phyloP scores from a whole-genome alignment of 2,113 vertebrate genomes.

The Xiphophorus couchianus region DNA sequence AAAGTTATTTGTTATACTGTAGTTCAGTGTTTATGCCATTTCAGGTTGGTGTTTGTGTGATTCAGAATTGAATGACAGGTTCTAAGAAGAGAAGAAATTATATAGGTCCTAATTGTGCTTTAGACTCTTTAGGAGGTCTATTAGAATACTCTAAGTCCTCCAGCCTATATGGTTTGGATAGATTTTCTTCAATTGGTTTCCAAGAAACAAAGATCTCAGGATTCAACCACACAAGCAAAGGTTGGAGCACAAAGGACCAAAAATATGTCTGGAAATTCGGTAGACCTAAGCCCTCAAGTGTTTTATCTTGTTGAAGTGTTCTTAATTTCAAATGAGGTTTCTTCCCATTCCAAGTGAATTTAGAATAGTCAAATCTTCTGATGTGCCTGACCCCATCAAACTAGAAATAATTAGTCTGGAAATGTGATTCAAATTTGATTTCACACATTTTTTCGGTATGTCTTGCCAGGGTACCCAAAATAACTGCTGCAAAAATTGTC shows the following conservation, averaged over 20 bases:
- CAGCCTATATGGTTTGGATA: not conserved
- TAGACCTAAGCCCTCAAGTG: not conserved
- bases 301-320: not conserved
- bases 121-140: not conserved
- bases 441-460: not conserved
- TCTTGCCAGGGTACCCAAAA: slow-evolving; percentile 18
- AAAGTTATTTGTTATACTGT: too few species aligned
- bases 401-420: not conserved
- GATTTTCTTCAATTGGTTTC: not conserved
- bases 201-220: not conserved
- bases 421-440: not conserved
- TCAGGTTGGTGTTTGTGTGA: too few species aligned
- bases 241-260: not conserved
- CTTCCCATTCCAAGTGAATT: not conserved
- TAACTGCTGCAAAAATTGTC: slow-evolving; percentile 20
- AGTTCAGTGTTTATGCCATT: too few species aligned
- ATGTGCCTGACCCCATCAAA: not conserved
- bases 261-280: not conserved
- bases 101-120: too few species aligned
- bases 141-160: not conserved
- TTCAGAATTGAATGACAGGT: too few species aligned
- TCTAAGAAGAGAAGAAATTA: too few species aligned
- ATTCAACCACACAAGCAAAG: not conserved
- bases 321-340: too few species aligned
- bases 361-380: not conserved